Percentiles rank a stretch among this genome's conserved stretches.
These are phyloP conservation scores for Macaca mulatta DNA, from an alignment of 2,113 vertebrate genomes.

Conservation along the genomic window DNA sequence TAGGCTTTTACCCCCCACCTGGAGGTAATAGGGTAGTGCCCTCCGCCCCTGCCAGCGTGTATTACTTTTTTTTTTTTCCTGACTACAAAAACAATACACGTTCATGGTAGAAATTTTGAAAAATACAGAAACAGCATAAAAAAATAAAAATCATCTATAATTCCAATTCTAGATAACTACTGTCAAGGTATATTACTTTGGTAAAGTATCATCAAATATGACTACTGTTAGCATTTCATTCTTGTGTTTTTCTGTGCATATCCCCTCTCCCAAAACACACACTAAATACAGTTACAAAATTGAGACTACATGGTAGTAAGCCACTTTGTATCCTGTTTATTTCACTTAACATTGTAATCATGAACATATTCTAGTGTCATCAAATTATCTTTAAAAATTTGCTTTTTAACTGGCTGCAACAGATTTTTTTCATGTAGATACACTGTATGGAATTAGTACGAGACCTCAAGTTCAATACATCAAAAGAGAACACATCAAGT, in stretches of 20 bases:
- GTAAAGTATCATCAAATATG: background rate
- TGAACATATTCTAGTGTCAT: background rate
- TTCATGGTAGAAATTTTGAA: conserved; percentile 45
- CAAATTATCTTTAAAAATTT: conserved; percentile 45
- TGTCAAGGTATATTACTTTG: background rate
- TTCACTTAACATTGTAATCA: conserved; percentile 11
- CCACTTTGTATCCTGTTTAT: background rate
- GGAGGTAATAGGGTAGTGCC: background rate
- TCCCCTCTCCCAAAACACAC: background rate
- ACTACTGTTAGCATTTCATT: conserved; percentile 33
- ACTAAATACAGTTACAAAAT: conserved; percentile 19
- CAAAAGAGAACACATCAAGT: conserved; percentile 43
- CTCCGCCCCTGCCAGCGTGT: background rate
- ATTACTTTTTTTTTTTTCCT: background rate
- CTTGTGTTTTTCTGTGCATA: background rate
- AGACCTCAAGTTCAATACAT: conserved; percentile 1
- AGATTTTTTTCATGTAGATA: background rate
- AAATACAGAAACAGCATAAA: conserved; percentile 19
- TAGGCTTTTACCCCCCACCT: background rate
- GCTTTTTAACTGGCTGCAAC: background rate
- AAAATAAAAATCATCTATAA: conserved; percentile 38
- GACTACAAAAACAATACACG: background rate
- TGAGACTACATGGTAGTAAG: background rate
- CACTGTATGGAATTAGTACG: background rate
- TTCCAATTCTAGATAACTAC: conserved; percentile 31